Evolutionary conservation across 2,797 vertebrate genomes (phyloP), one percentile per base, ranked within the genome.

Genomic region (Gymnothorax reevesii): DNA sequence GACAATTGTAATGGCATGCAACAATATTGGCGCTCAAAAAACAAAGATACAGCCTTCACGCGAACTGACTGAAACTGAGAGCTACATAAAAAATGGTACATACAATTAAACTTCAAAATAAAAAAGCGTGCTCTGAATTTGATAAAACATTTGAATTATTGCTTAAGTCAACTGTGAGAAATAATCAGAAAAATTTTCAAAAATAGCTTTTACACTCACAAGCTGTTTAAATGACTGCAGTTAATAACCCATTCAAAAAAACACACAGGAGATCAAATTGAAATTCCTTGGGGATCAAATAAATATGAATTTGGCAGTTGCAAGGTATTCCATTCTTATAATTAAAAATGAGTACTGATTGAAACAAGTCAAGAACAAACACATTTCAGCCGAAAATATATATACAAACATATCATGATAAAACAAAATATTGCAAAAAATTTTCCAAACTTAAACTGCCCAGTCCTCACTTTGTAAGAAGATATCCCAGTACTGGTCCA

Each of bases 401-500:
- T n/a, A 57, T 57, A 57, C 12, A 69, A 8, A n/a, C 27, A 73
- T 42, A 27, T 25, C 33, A 49, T 57, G 25, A 62, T 3, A 82
- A 4, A 57, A 22, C 54, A 15, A 57, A 82, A 82, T 22, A n/a
- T 54, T 22, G 20, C 42, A 55, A 13, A 57, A 82, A 82, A 22
- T 10, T 10, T 82, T 10, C 22, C 5, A 12, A 82, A 82, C 79
- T 25, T 57, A 54, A 54, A 52, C 54, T 55, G 0, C 91, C 86
- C 93, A 94, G 33, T 87, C 91, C 64, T 96, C 92, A 87, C 89
- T 92, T 7, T 90, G 90, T 60, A 90, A 85, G 84, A 96, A 95
- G 82, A 92, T 94, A 87, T 92, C 93, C 98, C 98, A 99, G 84
- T 96, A 90, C 60, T 88, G 85, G 87, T 98, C 96, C 94, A 97